Evolutionary conservation across 2,113 vertebrate genomes (phyloP).

Genomic region (Limnothrissa miodon): DNA sequence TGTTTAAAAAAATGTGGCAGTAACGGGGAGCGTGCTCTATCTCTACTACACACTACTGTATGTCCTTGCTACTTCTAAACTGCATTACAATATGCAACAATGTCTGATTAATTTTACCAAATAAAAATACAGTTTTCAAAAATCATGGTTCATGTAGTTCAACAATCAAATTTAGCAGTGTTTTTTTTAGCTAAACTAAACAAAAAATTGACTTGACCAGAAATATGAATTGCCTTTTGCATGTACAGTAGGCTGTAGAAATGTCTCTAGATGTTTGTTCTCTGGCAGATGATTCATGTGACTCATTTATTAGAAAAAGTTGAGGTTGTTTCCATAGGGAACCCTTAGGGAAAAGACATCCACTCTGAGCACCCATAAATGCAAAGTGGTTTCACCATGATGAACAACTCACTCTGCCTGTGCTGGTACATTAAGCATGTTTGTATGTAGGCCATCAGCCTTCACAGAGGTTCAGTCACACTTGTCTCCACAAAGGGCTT

Average conservation of each 20-base stretch:
- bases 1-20: neutral
- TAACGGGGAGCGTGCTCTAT: neutral
- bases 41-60: neutral
- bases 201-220: too few relatives aligned
- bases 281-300: neutral
- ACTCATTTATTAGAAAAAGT: neutral
- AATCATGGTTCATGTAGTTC: neutral
- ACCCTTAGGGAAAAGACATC: neutral
- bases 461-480: neutral
- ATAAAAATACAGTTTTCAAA: neutral
- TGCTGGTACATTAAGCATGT: neutral
- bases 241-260: neutral
- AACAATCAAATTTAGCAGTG: too few relatives aligned
- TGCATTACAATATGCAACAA: neutral
- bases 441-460: slow-evolving; percentile 47
- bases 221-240: too few relatives aligned
- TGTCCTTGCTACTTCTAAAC: neutral
- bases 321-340: neutral
- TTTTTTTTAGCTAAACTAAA: too few relatives aligned
- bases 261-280: neutral
- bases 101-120: neutral
- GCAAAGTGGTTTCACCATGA: neutral
- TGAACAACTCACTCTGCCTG: slow-evolving; percentile 9
- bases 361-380: neutral
- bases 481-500: neutral